Conservation (phyloP, 2,797 vertebrate species). For the Sciaenops ocellatus region DNA sequence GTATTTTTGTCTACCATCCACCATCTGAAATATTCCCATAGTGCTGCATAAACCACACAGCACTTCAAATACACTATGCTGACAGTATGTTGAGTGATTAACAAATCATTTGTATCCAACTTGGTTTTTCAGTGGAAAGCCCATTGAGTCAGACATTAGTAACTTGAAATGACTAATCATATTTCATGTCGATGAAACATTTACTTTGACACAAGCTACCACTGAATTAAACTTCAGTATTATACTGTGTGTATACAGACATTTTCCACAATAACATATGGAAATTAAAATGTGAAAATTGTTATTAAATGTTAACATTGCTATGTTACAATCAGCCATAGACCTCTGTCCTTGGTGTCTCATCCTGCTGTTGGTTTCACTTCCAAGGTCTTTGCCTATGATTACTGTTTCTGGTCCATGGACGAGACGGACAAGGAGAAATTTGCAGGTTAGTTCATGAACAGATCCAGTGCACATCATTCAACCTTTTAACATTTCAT, state of each 20-base stretch:
- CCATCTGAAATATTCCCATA: background rate
- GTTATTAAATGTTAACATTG: background rate
- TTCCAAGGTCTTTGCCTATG: conserved; percentile 94
- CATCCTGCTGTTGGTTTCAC: background rate
- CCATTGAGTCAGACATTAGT: too few relatives aligned
- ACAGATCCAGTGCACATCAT: background rate
- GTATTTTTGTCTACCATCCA: background rate
- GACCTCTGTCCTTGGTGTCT: background rate
- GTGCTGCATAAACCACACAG: conserved; percentile 5
- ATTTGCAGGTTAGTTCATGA: conserved; percentile 89
- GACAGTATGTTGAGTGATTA: background rate
- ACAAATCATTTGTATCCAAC: background rate
- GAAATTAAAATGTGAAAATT: background rate
- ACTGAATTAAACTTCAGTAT: background rate
- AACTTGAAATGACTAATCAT: background rate
- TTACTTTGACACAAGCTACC: background rate
- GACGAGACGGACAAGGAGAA: conserved; percentile 94
- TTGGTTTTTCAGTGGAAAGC: conserved; percentile 2
- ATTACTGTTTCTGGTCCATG: conserved; percentile 99
- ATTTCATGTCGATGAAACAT: background rate
- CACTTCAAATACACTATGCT: background rate
- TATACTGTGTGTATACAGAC: background rate
- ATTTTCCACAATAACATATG: background rate
- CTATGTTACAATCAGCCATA: background rate
- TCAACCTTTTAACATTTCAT: background rate